phyloP scores from a whole-genome alignment of 1,140 invertebrate genomes.

The Melipona quadrifasciata region DNA sequence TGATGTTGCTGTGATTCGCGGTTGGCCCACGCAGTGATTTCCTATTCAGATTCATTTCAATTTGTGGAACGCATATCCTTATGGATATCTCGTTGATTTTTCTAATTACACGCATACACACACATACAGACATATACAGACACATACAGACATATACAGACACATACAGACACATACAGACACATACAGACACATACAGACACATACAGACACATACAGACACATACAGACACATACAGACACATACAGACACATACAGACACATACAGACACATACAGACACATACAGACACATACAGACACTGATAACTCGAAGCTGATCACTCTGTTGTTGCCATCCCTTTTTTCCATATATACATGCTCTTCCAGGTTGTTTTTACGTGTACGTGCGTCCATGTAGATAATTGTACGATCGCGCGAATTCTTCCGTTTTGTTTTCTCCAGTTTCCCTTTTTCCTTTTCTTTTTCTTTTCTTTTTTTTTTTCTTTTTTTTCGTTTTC shows the following conservation, averaged over 20 bases:
- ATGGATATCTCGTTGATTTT: background rate
- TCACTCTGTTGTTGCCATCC: constrained; percentile 17
- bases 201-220: no score
- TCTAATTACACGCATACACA: background rate
- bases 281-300: background rate
- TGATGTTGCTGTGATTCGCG: constrained; percentile 16
- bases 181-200: no score
- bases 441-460: background rate
- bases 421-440: background rate
- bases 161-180: no score
- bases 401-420: background rate
- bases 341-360: constrained; percentile 14
- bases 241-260: no score
- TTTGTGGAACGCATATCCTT: background rate
- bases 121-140: accelerated
- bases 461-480: background rate
- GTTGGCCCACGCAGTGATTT: constrained; percentile 20
- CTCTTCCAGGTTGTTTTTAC: constrained; percentile 37
- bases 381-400: background rate
- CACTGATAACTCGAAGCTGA: background rate
- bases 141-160: no score
- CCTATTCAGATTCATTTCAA: constrained; percentile 16
- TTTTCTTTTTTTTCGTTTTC: background rate
- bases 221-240: no score
- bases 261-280: no score